phyloP scores from a whole-genome alignment of 2,113 vertebrate species.

The human (Homo sapiens) region GRCh38 chr14:95506501-95507000 shows the following conservation, averaged over 20 bases:
- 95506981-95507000: background rate
- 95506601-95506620: background rate
- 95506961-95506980: background rate
- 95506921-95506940: background rate
- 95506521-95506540: background rate
- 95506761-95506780: background rate
- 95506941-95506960: background rate
- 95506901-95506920: background rate
- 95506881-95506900: background rate
- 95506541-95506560: background rate
- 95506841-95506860: background rate
- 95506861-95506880: background rate
- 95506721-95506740: background rate
- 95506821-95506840: background rate
- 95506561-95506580: background rate
- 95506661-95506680: background rate
- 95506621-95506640: background rate
- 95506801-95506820: background rate
- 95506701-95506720: fast-evolving
- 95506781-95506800: background rate
- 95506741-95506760: background rate
- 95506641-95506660: background rate
- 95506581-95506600: background rate
- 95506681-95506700: background rate
- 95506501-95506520: background rate